phyloP scores from a whole-genome alignment of 2,113 vertebrate genomes.

The Dicrurus megarhynchus region DNA sequence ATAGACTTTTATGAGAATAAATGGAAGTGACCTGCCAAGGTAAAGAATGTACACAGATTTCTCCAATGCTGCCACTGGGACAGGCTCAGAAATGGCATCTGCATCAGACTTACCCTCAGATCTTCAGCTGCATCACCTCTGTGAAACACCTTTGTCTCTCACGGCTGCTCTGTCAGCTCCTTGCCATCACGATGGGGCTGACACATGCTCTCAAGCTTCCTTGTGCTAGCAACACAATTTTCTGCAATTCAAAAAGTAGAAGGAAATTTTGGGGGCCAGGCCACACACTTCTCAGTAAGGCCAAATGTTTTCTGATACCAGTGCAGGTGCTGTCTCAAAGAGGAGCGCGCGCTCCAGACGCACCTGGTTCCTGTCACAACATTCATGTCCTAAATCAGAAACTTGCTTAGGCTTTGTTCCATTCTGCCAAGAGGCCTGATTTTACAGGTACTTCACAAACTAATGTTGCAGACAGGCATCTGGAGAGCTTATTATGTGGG shows the following conservation, averaged over 20 bases:
- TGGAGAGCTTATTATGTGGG: not conserved
- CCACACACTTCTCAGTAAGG: not conserved
- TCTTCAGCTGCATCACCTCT: not conserved
- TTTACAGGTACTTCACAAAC: not conserved
- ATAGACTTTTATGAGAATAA: slow-evolving; percentile 19
- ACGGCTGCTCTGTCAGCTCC: not conserved
- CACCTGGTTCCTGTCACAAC: not conserved
- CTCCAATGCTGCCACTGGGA: not conserved
- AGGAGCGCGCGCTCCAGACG: rapidly evolving
- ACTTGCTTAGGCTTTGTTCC: not conserved
- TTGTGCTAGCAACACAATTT: not conserved
- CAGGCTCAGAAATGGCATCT: not conserved
- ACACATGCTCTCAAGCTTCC: rapidly evolving
- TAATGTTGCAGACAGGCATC: not conserved
- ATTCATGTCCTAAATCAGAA: not conserved
- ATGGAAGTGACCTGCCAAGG: not conserved
- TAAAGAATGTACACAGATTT: not conserved
- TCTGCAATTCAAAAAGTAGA: not conserved
- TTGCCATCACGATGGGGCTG: not conserved
- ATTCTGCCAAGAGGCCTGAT: not conserved
- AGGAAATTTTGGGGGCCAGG: not conserved
- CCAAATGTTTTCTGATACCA: not conserved
- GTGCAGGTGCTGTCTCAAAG: not conserved
- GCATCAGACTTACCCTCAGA: not conserved
- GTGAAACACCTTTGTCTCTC: not conserved